Conservation (phyloP, 2,888 invertebrate genomes). For the Octodonta nipae region DNA sequence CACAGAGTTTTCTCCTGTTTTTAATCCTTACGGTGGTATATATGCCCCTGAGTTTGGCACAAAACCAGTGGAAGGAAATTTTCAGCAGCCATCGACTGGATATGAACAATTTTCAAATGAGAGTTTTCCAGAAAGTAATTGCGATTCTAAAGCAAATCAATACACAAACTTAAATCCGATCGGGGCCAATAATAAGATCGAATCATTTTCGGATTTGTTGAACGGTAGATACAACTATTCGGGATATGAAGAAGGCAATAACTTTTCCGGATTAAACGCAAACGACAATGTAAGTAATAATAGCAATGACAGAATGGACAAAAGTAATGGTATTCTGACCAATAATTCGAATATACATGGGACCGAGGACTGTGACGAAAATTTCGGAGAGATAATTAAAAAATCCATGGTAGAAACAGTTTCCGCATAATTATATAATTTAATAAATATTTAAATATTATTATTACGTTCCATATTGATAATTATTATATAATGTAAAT, state of each 20-base stretch:
- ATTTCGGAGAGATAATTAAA: slow-evolving; percentile 84
- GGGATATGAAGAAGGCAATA: slow-evolving; percentile 28
- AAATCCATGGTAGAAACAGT: slow-evolving; percentile 86
- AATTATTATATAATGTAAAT: slow-evolving; percentile 29
- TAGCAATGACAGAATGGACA: slow-evolving; percentile 16
- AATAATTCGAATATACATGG: slow-evolving; percentile 10
- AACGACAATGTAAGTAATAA: neutral
- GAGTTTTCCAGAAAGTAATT: slow-evolving; percentile 31
- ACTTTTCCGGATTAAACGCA: neutral
- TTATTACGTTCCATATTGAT: slow-evolving; percentile 33
- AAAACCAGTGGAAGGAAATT: slow-evolving; percentile 24
- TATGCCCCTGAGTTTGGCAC: slow-evolving; percentile 24
- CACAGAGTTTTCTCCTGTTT: slow-evolving; percentile 35
- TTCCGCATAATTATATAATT: slow-evolving; percentile 46
- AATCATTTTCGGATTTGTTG: slow-evolving; percentile 53
- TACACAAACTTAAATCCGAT: slow-evolving; percentile 58
- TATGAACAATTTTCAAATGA: slow-evolving; percentile 42
- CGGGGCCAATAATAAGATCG: slow-evolving; percentile 54
- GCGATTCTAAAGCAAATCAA: slow-evolving; percentile 39
- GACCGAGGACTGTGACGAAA: slow-evolving; percentile 48
- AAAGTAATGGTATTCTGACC: slow-evolving; percentile 14
- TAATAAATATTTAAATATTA: slow-evolving; percentile 16
- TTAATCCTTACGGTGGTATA: slow-evolving; percentile 36
- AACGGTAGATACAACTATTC: slow-evolving; percentile 38
- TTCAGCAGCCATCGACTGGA: slow-evolving; percentile 34